These are phyloP conservation scores for Neolamprologus hecqui DNA, from an alignment of 2,113 vertebrate genomes.

Conservation along the genomic window DNA sequence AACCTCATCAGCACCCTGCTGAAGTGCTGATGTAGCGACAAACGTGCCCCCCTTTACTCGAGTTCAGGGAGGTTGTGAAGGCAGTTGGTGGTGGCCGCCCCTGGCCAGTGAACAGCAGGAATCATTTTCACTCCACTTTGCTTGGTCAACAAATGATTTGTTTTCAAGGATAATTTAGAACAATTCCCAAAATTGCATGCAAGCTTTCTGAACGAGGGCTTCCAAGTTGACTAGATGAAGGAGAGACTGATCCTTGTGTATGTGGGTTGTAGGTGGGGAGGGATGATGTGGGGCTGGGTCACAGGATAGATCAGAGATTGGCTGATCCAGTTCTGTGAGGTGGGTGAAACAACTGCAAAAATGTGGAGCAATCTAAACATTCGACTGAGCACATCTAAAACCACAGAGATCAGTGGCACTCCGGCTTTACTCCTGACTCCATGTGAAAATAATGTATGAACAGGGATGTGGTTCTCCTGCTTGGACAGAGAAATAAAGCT, in stretches of 20 bases:
- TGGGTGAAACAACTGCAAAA: neutral
- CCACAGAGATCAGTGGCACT: neutral
- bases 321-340: neutral
- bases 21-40: neutral
- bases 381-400: neutral
- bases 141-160: constrained; percentile 16
- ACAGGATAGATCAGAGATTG: neutral
- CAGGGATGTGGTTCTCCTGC: neutral
- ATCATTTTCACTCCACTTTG: neutral
- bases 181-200: neutral
- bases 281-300: neutral
- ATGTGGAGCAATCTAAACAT: neutral
- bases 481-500: neutral
- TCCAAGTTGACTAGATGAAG: neutral
- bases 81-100: neutral
- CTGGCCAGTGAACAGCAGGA: neutral
- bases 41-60: neutral
- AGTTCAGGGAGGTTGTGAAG: neutral
- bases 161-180: neutral
- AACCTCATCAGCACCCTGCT: neutral
- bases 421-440: neutral
- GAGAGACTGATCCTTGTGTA: constrained; percentile 2
- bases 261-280: neutral
- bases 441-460: neutral
- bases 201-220: neutral